Evolutionary conservation across 2,797 vertebrate species (phyloP).

Genomic region (Oreochromis grahami): DNA sequence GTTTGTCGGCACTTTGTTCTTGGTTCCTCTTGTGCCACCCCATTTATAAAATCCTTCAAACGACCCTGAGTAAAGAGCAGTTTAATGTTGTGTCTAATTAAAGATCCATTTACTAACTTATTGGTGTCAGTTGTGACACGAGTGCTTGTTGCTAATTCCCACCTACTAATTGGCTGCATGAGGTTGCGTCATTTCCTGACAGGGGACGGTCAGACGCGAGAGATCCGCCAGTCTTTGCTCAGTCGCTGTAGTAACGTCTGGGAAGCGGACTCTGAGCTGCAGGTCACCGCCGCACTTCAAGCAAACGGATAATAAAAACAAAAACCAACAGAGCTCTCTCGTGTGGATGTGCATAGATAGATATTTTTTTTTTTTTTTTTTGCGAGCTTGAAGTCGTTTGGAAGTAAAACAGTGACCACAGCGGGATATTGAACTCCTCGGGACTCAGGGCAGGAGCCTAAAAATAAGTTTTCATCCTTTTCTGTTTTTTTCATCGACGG

Average conservation of each 20-base stretch:
- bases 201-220: slow-evolving; percentile 28
- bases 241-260: slow-evolving; percentile 35
- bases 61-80: background rate
- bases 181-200: slow-evolving; percentile 74
- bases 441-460: background rate
- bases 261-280: background rate
- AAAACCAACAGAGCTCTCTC: background rate
- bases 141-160: slow-evolving; percentile 27
- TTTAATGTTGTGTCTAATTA: background rate
- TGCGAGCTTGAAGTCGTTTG: slow-evolving; percentile 1
- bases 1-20: background rate
- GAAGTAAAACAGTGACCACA: background rate
- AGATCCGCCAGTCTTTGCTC: slow-evolving; percentile 18
- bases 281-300: background rate
- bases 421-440: background rate
- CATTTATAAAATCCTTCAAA: background rate
- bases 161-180: slow-evolving; percentile 34
- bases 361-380: background rate
- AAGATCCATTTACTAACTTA: background rate
- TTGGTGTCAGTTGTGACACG: background rate
- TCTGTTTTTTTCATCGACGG: background rate
- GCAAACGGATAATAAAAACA: background rate
- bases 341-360: background rate
- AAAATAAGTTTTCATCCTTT: slow-evolving; percentile 33
- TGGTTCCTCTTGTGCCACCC: background rate